phyloP scores from a whole-genome alignment of 2,888 invertebrate species.

The Digitonthophagus gazella region DNA sequence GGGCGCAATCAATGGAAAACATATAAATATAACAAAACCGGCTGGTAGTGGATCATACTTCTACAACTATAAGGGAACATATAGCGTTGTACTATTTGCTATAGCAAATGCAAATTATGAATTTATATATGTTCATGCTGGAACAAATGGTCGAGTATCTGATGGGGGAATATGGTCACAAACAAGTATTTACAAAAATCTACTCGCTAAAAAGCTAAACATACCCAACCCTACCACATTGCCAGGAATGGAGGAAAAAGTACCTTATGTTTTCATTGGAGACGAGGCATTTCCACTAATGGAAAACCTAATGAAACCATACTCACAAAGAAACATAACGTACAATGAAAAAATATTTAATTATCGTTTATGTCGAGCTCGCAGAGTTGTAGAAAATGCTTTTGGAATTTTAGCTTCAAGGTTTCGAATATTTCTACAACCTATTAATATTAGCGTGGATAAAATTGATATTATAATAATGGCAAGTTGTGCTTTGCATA shows the following conservation, averaged over 20 bases:
- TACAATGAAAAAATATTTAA: slow-evolving; percentile 25
- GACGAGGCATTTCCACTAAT: slow-evolving; percentile 16
- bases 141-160: no score
- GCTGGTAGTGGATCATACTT: no score
- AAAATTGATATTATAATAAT: slow-evolving; percentile 31
- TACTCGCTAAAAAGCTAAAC: slow-evolving; percentile 4
- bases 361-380: slow-evolving; percentile 34
- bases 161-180: background rate
- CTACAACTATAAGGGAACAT: no score
- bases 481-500: slow-evolving; percentile 35
- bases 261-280: slow-evolving; percentile 18
- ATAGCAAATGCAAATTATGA: no score
- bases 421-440: slow-evolving; percentile 29
- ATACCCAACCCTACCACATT: slow-evolving; percentile 11
- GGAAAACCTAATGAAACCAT: slow-evolving; percentile 21
- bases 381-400: slow-evolving; percentile 32
- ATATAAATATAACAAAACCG: no score
- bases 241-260: slow-evolving; percentile 9
- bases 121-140: no score
- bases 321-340: slow-evolving; percentile 11
- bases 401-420: slow-evolving; percentile 34
- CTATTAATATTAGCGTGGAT: slow-evolving; percentile 15
- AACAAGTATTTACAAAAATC: background rate
- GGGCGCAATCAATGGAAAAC: no score
- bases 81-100: no score